Percentiles rank a stretch among this genome's conserved stretches.
phyloP scores from a whole-genome alignment of 2,797 vertebrate species.

The Anas bahamensis region DNA sequence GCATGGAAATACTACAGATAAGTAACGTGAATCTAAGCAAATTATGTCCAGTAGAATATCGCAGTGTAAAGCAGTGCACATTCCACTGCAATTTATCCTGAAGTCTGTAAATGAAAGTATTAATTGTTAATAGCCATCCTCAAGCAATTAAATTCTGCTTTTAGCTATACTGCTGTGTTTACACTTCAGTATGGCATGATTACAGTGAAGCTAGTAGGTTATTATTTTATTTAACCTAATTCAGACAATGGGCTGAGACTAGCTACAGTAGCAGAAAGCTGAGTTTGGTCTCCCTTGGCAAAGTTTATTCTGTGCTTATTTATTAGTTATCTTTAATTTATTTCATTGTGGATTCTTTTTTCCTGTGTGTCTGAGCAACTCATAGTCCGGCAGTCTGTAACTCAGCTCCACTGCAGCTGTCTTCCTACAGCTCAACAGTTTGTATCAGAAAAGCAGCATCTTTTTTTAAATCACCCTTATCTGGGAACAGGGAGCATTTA shows the following conservation, averaged over 20 bases:
- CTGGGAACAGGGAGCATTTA: slow-evolving; percentile 56
- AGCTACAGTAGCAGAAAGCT: neutral
- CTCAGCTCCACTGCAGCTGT: rapidly evolving
- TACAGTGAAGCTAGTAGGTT: neutral
- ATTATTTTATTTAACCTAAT: neutral
- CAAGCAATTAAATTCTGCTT: neutral
- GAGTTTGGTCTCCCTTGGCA: neutral
- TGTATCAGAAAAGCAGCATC: neutral
- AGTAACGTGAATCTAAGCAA: neutral
- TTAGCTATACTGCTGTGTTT: neutral
- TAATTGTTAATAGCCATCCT: neutral
- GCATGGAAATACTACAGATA: neutral
- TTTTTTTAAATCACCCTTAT: neutral
- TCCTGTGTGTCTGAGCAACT: neutral
- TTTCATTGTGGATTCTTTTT: neutral
- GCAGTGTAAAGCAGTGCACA: neutral
- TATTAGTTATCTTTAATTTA: neutral
- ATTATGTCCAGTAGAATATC: neutral
- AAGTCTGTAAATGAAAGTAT: neutral
- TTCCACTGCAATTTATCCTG: neutral
- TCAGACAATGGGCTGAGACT: neutral
- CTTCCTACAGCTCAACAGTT: neutral
- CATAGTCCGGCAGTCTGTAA: neutral
- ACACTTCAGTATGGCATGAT: neutral
- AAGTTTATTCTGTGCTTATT: neutral